These are phyloP conservation scores for Neogobius melanostomus DNA, from an alignment of 2,113 vertebrate genomes.

Conservation along the genomic window DNA sequence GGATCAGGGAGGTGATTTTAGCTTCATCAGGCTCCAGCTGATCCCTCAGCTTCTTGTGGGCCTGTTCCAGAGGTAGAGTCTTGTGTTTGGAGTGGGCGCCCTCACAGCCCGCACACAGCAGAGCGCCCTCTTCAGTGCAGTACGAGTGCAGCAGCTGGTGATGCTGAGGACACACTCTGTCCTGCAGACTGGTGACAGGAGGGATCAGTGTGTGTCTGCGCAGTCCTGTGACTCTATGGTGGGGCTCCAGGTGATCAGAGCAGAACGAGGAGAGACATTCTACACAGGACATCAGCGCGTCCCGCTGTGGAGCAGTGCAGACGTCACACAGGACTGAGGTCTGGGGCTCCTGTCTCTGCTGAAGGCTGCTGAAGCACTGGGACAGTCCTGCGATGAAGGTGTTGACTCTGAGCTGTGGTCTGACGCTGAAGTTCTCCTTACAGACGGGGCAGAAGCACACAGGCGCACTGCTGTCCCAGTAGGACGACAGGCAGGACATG, in stretches of 20 bases:
- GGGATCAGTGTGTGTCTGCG: conserved; percentile 53
- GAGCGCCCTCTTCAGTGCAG: conserved; percentile 22
- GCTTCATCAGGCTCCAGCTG: conserved; percentile 16
- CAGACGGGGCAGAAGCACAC: conserved; percentile 48
- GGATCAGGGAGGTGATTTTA: conserved; percentile 37
- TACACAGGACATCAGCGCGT: conserved; percentile 60
- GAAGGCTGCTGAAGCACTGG: conserved; percentile 27
- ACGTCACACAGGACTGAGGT: conserved; percentile 48
- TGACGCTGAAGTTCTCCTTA: conserved; percentile 26
- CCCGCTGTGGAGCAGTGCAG: conserved; percentile 22
- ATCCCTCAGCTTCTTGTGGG: conserved; percentile 2
- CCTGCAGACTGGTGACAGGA: conserved; percentile 31
- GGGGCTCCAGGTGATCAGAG: conserved; percentile 55
- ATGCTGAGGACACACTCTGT: conserved; percentile 51
- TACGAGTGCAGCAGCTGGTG: conserved; percentile 19
- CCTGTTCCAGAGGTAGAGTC: conserved; percentile 1
- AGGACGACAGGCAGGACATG: conserved; percentile 43
- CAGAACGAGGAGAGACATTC: conserved; percentile 64
- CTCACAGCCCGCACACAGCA: conserved; percentile 52
- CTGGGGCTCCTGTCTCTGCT: background rate
- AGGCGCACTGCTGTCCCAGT: conserved; percentile 18
- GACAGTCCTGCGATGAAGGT: conserved; percentile 56
- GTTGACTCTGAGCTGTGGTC: conserved; percentile 59
- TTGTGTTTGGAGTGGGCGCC: conserved; percentile 11
- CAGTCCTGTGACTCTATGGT: conserved; percentile 46